Conservation (phyloP, 2,113 vertebrate species). For the Catharus minimus region DNA sequence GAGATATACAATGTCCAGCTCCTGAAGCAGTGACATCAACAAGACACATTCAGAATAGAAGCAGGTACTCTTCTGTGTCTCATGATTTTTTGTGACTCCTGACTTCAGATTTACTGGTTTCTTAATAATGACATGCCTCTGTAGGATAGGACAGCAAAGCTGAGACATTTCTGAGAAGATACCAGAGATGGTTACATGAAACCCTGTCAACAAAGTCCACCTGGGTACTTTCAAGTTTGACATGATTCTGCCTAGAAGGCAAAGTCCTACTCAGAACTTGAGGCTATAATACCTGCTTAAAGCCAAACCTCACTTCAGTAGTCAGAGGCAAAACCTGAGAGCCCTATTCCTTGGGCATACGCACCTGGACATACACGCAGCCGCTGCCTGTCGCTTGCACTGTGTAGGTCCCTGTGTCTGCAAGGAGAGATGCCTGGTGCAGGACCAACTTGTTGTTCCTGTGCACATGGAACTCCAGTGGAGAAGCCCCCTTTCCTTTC, state of each 20-base stretch:
- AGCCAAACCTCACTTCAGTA: background rate
- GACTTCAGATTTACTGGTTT: background rate
- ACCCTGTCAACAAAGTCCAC: background rate
- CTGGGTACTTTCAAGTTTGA: background rate
- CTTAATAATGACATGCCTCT: background rate
- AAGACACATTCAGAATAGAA: background rate
- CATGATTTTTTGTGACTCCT: background rate
- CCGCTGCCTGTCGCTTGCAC: constrained; percentile 54
- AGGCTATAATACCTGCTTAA: background rate
- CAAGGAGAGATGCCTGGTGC: constrained; percentile 70
- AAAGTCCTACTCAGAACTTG: background rate
- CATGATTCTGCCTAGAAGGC: background rate
- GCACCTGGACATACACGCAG: constrained; percentile 71
- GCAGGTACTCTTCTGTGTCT: background rate
- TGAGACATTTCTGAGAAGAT: background rate
- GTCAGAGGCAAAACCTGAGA: background rate
- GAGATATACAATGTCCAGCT: background rate
- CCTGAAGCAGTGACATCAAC: background rate
- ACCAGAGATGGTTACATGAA: background rate
- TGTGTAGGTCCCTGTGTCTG: constrained; percentile 58
- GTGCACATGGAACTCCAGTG: constrained; percentile 70
- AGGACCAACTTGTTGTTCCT: constrained; percentile 79
- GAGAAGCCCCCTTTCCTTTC: constrained; percentile 26
- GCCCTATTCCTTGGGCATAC: background rate
- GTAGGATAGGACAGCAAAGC: background rate